phyloP scores from a whole-genome alignment of 2,113 vertebrate genomes.

The Mionectes macconnelli region DNA sequence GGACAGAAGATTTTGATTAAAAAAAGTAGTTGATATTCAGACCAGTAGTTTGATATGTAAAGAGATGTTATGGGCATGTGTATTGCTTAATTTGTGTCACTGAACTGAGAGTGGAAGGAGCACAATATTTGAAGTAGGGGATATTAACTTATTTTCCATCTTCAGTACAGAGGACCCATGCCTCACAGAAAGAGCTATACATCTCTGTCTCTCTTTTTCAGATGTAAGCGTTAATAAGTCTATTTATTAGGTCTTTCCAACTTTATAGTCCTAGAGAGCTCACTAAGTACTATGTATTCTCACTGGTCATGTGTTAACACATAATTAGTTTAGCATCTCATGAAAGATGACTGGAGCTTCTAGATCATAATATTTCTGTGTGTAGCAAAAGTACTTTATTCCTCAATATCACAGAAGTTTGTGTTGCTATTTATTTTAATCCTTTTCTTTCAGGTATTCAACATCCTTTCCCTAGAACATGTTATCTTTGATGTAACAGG shows the following conservation, averaged over 20 bases:
- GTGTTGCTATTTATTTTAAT: neutral
- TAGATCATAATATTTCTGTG: neutral
- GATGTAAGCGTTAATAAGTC: neutral
- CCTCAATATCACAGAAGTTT: neutral
- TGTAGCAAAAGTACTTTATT: neutral
- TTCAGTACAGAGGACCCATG: neutral
- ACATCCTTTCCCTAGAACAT: neutral
- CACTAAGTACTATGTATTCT: neutral
- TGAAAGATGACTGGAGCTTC: neutral
- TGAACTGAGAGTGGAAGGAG: neutral
- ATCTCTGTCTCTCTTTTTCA: neutral
- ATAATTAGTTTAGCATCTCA: neutral
- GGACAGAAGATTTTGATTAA: neutral
- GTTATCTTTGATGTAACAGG: neutral
- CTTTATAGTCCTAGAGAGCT: neutral
- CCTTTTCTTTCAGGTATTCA: neutral
- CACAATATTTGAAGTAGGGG: neutral
- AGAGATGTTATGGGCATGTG: neutral
- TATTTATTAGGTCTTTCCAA: neutral
- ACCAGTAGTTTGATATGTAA: neutral
- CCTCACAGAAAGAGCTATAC: neutral
- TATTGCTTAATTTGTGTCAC: neutral
- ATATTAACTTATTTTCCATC: neutral
- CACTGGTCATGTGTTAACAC: neutral
- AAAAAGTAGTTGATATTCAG: neutral